Conservation (phyloP, 2,113 vertebrate genomes). For the Podarcis raffonei region DNA sequence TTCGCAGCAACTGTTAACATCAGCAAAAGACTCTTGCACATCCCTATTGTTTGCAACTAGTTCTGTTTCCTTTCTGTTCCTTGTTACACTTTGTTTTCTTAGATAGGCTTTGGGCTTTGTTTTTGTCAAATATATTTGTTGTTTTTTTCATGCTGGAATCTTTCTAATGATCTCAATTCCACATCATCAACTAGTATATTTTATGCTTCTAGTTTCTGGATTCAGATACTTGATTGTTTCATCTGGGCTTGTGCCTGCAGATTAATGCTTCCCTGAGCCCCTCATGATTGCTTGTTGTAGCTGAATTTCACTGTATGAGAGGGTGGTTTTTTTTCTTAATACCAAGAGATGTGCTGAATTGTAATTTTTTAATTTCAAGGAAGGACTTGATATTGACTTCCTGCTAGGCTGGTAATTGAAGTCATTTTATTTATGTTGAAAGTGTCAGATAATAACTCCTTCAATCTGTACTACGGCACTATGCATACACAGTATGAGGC, state of each 20-base stretch:
- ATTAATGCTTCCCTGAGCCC: not conserved
- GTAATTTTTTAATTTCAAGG: slow-evolving; percentile 39
- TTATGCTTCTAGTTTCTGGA: not conserved
- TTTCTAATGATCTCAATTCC: not conserved
- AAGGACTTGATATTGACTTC: slow-evolving; percentile 18
- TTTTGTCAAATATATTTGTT: not conserved
- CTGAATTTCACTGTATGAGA: not conserved
- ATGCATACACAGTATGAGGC: not conserved
- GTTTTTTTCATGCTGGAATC: not conserved
- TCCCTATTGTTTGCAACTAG: rapidly evolving
- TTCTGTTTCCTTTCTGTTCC: not conserved
- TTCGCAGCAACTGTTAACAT: too few relatives aligned
- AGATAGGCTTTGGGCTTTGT: not conserved
- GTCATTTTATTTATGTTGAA: slow-evolving; percentile 33
- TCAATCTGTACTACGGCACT: slow-evolving; percentile 21
- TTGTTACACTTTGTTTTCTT: not conserved
- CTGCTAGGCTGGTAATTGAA: slow-evolving; percentile 26
- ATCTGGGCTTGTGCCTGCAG: not conserved
- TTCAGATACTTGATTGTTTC: slow-evolving; percentile 34
- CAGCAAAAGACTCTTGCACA: not conserved
- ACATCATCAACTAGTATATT: not conserved
- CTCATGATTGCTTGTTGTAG: slow-evolving; percentile 21
- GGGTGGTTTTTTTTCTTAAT: not conserved
- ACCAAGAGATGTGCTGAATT: slow-evolving; percentile 12
- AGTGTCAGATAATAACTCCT: slow-evolving; percentile 42